These are phyloP conservation scores for Amia ocellicauda DNA, from an alignment of 2,113 vertebrate species.

Conservation along the genomic window DNA sequence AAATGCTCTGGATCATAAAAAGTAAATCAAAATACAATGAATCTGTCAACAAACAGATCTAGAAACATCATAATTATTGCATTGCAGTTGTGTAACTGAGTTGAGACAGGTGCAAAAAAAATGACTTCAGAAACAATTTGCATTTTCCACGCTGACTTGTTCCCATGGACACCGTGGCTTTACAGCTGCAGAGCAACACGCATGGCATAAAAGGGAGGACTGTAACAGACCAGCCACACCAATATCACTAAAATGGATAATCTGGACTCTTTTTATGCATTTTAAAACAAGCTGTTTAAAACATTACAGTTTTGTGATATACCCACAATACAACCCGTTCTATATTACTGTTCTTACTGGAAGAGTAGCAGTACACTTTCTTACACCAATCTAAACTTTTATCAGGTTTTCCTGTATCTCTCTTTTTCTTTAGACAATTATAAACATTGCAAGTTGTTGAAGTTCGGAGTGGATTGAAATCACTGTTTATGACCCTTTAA, in stretches of 20 bases:
- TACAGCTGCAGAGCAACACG: slow-evolving; percentile 37
- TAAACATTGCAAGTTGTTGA: no score
- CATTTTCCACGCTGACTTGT: slow-evolving; percentile 39
- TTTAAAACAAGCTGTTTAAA: no score
- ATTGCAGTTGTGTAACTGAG: slow-evolving; percentile 23
- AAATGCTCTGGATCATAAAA: no score
- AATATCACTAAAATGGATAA: slow-evolving; percentile 7
- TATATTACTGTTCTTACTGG: no score
- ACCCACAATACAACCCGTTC: no score
- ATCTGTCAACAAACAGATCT: slow-evolving; percentile 51
- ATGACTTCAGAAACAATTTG: slow-evolving; percentile 51
- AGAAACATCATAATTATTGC: not conserved
- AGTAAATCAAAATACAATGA: slow-evolving; percentile 23
- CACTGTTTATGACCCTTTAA: no score
- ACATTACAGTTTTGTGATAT: no score
- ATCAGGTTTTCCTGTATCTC: no score
- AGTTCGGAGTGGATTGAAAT: no score
- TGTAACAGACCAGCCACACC: slow-evolving; percentile 25
- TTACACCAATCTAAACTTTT: no score
- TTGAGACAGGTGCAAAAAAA: slow-evolving; percentile 59
- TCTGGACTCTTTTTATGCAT: not conserved
- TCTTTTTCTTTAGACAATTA: no score
- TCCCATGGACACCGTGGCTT: slow-evolving; percentile 44
- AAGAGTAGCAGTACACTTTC: no score
- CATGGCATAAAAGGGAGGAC: slow-evolving; percentile 28